Conservation (phyloP, 2,113 vertebrate genomes). For the Psittacus erithacus region DNA sequence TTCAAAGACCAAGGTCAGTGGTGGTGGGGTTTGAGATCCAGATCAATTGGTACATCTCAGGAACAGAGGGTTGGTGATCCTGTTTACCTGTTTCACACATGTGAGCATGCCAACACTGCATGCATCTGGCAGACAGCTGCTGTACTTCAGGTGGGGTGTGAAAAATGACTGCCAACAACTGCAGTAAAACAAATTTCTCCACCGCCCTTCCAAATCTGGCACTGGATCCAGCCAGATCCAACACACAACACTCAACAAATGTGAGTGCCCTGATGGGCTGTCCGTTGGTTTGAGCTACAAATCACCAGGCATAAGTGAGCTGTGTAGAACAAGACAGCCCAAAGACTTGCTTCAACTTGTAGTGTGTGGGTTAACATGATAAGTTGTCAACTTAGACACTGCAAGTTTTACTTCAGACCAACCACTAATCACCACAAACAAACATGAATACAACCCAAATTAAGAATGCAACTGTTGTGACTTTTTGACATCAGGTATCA, state of each 20-base stretch:
- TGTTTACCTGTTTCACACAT: accelerated
- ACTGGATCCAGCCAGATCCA: neutral
- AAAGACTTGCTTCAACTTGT: neutral
- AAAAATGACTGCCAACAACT: neutral
- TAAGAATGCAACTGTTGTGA: neutral
- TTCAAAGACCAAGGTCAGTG: neutral
- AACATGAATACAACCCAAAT: neutral
- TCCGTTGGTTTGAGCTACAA: neutral
- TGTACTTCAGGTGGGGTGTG: neutral
- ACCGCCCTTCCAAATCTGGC: neutral
- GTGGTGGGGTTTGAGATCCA: neutral
- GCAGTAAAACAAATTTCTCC: neutral
- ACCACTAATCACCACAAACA: neutral
- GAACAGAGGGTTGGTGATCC: neutral
- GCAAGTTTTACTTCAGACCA: neutral
- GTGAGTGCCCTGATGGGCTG: neutral
- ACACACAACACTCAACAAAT: neutral
- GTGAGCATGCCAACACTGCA: neutral
- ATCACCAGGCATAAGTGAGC: accelerated
- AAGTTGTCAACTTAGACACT: neutral
- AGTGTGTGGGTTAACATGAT: accelerated
- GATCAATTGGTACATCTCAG: neutral
- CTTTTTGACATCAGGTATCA: accelerated
- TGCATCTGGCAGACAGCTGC: neutral
- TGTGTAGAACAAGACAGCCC: neutral